A percentile compares a stretch with the other conserved stretches of the same genome.
phyloP scores from a whole-genome alignment of 2,888 invertebrate genomes.

The Eurytoma adleriae region DNA sequence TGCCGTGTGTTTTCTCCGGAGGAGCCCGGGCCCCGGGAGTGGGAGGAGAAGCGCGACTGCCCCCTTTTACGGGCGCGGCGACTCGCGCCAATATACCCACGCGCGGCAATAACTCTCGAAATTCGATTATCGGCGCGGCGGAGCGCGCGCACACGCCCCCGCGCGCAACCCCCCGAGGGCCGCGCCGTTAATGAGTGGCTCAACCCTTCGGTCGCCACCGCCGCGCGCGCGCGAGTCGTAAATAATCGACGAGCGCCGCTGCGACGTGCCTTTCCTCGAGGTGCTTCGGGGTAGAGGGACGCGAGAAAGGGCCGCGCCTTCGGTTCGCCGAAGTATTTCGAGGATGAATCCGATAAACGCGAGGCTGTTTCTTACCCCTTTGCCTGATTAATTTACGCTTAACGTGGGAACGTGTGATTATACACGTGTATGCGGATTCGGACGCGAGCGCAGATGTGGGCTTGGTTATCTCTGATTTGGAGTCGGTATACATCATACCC shows the following conservation, averaged over 20 bases:
- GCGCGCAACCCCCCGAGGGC: conserved; percentile 60
- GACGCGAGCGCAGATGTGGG: conserved; percentile 63
- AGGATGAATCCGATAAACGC: too few relatives aligned
- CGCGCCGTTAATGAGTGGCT: conserved; percentile 67
- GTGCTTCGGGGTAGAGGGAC: too few relatives aligned
- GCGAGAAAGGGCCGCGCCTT: too few relatives aligned
- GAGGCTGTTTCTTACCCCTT: too few relatives aligned
- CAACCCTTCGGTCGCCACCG: conserved; percentile 65
- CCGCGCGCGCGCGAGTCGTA: not conserved
- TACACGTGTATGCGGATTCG: not conserved
- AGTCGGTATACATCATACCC: conserved; percentile 69
- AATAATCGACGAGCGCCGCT: not conserved
- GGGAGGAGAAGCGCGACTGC: not conserved
- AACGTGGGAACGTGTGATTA: too few relatives aligned
- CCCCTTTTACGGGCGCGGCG: conserved; percentile 46
- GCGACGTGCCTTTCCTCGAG: conserved; percentile 22
- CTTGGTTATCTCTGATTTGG: conserved; percentile 70
- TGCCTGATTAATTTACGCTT: too few relatives aligned
- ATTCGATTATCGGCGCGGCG: conserved; percentile 71
- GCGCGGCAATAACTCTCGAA: conserved; percentile 71
- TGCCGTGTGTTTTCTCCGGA: conserved; percentile 56
- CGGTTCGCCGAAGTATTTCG: too few relatives aligned
- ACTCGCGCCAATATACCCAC: conserved; percentile 49
- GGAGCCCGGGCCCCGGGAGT: conserved; percentile 1
- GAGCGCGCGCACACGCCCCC: conserved; percentile 61